Conservation (phyloP, 2,888 invertebrate genomes). For the Scaptomyza flava region DNA sequence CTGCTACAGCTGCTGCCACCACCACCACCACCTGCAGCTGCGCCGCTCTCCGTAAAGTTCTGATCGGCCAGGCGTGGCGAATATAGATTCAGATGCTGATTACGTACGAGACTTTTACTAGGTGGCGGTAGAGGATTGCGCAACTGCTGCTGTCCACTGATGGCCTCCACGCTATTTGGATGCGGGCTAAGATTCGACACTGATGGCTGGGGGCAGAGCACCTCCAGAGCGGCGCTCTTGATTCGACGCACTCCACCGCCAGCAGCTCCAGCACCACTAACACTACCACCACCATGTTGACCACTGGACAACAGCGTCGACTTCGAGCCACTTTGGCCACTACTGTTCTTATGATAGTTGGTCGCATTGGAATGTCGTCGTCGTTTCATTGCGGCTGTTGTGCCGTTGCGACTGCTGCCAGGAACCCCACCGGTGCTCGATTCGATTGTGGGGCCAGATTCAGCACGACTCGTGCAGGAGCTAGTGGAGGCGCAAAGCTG, state of each 20-base stretch:
- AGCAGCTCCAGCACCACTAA: constrained; percentile 60
- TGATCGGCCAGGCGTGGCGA: constrained; percentile 81
- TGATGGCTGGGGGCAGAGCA: constrained; percentile 89
- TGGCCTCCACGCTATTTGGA: constrained; percentile 92
- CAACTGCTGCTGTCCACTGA: constrained; percentile 87
- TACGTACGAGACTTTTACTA: constrained; percentile 88
- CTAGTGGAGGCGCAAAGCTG: constrained; percentile 82
- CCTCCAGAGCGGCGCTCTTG: constrained; percentile 89
- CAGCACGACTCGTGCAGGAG: constrained; percentile 35
- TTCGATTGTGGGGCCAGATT: constrained; percentile 22
- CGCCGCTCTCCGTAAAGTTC: constrained; percentile 61
- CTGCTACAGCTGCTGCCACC: constrained; percentile 74
- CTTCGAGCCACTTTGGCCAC: constrained; percentile 44
- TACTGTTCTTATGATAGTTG: constrained; percentile 71
- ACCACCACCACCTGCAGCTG: constrained; percentile 11
- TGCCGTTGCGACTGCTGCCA: constrained; percentile 34
- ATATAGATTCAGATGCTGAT: constrained; percentile 89
- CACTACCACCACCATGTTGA: constrained; percentile 30
- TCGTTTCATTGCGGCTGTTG: constrained; percentile 71
- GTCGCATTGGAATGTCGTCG: constrained; percentile 85
- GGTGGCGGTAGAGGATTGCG: constrained; percentile 90
- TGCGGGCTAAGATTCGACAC: constrained; percentile 91
- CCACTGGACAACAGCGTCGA: constrained; percentile 42
- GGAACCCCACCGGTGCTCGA: constrained; percentile 8
- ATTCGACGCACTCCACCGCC: constrained; percentile 86